Conservation (phyloP, 2,888 invertebrate genomes). For the Pomacea canaliculata region DNA sequence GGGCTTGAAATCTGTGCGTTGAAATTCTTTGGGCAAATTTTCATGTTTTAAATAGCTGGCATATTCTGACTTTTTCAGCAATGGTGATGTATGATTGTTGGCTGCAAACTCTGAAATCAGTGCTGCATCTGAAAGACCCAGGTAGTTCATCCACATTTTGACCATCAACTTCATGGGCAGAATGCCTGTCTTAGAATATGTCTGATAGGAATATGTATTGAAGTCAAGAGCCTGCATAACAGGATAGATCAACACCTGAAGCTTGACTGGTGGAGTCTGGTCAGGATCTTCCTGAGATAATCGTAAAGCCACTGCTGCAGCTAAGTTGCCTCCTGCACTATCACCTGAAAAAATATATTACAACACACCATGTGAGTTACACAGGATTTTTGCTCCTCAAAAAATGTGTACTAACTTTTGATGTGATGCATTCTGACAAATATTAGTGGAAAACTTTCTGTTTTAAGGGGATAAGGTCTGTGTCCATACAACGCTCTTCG, state of each 20-base stretch:
- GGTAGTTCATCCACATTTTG: constrained; percentile 25
- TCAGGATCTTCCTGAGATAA: constrained; percentile 36
- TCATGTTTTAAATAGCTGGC: constrained; percentile 4
- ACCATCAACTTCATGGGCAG: constrained; percentile 25
- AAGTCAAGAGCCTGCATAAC: constrained; percentile 64
- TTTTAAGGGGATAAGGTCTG: too few relatives aligned
- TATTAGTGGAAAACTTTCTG: too few relatives aligned
- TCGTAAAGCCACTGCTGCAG: constrained; percentile 43
- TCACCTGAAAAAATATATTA: constrained; percentile 38
- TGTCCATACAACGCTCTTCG: too few relatives aligned
- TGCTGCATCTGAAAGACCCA: constrained; percentile 9
- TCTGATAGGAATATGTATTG: constrained; percentile 47
- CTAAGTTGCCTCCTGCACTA: constrained; percentile 53
- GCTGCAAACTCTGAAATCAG: constrained; percentile 3
- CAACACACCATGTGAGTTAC: not conserved
- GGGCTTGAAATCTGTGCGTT: not conserved
- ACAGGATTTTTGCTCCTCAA: not conserved
- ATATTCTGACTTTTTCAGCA: constrained; percentile 24
- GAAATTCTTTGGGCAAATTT: not conserved
- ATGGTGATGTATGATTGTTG: constrained; percentile 32
- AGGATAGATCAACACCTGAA: constrained; percentile 64
- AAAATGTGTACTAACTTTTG: not conserved
- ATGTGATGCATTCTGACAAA: not conserved
- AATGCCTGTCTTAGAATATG: constrained; percentile 21
- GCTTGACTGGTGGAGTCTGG: constrained; percentile 22